Evolutionary conservation across 2,113 vertebrate species (phyloP), one percentile per base, ranked within the genome.

Genomic region (Nansenia antarctica): DNA sequence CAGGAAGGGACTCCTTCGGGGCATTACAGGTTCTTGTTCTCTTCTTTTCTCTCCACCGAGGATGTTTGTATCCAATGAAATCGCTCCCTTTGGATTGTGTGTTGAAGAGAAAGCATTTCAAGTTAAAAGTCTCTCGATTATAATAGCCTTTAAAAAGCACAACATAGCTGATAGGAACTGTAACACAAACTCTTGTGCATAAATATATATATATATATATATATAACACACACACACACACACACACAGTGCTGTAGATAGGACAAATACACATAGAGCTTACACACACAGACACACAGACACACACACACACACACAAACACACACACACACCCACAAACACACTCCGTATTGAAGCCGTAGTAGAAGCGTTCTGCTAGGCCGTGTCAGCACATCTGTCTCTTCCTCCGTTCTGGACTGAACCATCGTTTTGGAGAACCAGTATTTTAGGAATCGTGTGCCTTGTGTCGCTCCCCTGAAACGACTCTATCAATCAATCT

Each of bases 1-100:
- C 60, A 78, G 80, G 81, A 87, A 83, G 85, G 69, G 71, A 85
- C 85, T 62, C 87, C 78, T 86, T 91, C 85, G 82, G 95, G 96
- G 95, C 96, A 96, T 96, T 96, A 95, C 90, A 84, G 63, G 87
- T 85, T 84, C 83, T 88, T 90, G 74, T 77, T 89, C 77, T 86
- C 77, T 87, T 86, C 74, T 39, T 45, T 65, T 20, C 31, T 18
- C 24, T 47, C 64, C 68, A 71, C 70, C 65, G 34, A 60, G 80
- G 77, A 75, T 71, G 67, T n/a, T n/a, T n/a, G n/a, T 67, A 81
- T 83, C 74, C 72, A 67, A 60, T 29, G 65, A 75, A 70, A 83
- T 69, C 64, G 77, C 71, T 71, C 80, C 85, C 72, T 71, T n/a
- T 79, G 74, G 81, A 81, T 68, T 67, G 53, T 71, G 74, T 85